phyloP scores from a whole-genome alignment of 2,888 invertebrate species.

The Apotomis turbidana region DNA sequence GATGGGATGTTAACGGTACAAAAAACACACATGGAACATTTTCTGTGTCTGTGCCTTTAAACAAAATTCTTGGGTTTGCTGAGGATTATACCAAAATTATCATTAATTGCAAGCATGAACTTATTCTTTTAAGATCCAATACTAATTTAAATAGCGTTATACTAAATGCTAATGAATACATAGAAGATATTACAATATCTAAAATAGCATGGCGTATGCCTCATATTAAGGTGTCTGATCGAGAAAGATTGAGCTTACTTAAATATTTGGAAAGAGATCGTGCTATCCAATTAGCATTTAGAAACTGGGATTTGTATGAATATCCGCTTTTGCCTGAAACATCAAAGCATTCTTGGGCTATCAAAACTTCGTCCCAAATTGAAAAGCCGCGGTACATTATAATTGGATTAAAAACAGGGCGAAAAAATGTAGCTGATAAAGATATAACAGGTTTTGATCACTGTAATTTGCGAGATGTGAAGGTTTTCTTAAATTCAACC shows the following conservation, averaged over 20 bases:
- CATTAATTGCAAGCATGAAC: conserved; percentile 1
- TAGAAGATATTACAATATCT: neutral
- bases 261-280: conserved; percentile 49
- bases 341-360: conserved; percentile 52
- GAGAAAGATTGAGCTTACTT: neutral
- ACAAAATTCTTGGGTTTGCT: conserved; percentile 2
- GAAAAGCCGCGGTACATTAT: conserved; percentile 60
- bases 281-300: conserved; percentile 50
- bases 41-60: conserved; percentile 10
- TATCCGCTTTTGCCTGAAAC: conserved; percentile 56
- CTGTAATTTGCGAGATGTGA: conserved; percentile 16
- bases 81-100: neutral
- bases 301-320: conserved; percentile 60
- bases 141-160: conserved; percentile 2
- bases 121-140: neutral
- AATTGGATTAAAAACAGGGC: conserved; percentile 18
- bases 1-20: neutral
- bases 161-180: conserved; percentile 4
- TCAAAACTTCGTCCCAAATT: conserved; percentile 54
- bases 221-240: neutral
- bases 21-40: conserved; percentile 4
- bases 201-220: conserved; percentile 14
- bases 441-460: conserved; percentile 1
- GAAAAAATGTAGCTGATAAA: neutral
- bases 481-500: conserved; percentile 12